Conservation (phyloP, 1,140 invertebrate species). For the Thaumatotibia leucotreta region DNA sequence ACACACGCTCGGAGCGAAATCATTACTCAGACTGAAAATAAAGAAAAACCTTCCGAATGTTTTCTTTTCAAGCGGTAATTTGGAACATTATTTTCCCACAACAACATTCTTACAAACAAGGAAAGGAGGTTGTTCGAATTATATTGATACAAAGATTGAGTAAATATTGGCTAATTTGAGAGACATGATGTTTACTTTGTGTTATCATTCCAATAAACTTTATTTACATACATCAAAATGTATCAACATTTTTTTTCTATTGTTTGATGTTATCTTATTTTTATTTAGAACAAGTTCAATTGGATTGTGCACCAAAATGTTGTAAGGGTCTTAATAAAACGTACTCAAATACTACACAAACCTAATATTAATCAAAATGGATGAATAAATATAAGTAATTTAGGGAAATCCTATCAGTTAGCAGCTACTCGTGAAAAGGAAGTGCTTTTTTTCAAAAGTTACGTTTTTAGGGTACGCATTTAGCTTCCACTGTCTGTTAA, state of each 20-base stretch:
- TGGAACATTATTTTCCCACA: conserved; percentile 29
- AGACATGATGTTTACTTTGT: not conserved
- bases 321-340: no score
- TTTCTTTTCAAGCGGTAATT: conserved; percentile 34
- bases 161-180: not conserved
- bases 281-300: no score
- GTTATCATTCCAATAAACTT: not conserved
- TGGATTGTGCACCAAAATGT: no score
- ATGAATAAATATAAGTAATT: no score
- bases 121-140: not conserved
- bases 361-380: no score
- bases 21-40: conserved; percentile 47
- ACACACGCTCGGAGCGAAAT: conserved; percentile 34
- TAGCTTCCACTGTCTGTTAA: no score
- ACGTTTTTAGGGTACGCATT: no score
- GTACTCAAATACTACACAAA: no score
- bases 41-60: conserved; percentile 34
- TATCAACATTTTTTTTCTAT: no score
- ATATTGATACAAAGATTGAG: not conserved
- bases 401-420: no score
- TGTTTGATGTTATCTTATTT: not conserved
- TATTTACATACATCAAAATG: not conserved
- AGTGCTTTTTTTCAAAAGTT: no score
- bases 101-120: conserved; percentile 6
- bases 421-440: no score